A percentile compares a stretch with the other conserved stretches of the same genome.
These are phyloP conservation scores for Peromyscus nudipes DNA, from an alignment of 2,797 vertebrate genomes.

Conservation along the genomic window DNA sequence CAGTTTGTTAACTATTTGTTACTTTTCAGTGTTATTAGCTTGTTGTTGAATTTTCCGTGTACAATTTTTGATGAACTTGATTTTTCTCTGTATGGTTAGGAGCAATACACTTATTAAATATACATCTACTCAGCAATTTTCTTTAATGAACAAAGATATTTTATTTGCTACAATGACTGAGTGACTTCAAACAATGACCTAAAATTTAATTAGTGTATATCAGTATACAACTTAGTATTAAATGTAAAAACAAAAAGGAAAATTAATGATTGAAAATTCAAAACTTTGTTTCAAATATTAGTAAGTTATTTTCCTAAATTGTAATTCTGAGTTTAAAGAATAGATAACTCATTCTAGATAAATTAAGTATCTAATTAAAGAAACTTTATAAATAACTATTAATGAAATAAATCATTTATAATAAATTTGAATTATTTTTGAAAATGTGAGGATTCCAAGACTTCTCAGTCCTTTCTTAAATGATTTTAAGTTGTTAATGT, in stretches of 20 bases:
- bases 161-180: neutral
- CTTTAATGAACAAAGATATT: neutral
- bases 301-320: slow-evolving; percentile 3
- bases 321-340: neutral
- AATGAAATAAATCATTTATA: slow-evolving; percentile 60
- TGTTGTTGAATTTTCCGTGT: slow-evolving; percentile 11
- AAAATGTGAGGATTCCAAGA: neutral
- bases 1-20: neutral
- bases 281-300: neutral
- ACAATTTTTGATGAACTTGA: slow-evolving; percentile 7
- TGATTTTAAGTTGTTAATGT: neutral
- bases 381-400: slow-evolving; percentile 23
- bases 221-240: neutral
- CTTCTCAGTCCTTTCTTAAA: neutral
- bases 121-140: neutral
- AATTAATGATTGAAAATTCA: neutral
- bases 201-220: slow-evolving; percentile 16
- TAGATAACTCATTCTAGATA: neutral
- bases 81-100: slow-evolving; percentile 31
- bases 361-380: slow-evolving; percentile 29
- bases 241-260: slow-evolving; percentile 43
- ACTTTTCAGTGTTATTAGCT: neutral
- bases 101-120: neutral
- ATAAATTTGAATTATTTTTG: slow-evolving; percentile 19
- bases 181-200: neutral